A percentile compares a stretch with the other conserved stretches of the same genome.
Evolutionary conservation across 2,113 vertebrate genomes (phyloP).

Genomic region (Pyxicephalus adspersus): DNA sequence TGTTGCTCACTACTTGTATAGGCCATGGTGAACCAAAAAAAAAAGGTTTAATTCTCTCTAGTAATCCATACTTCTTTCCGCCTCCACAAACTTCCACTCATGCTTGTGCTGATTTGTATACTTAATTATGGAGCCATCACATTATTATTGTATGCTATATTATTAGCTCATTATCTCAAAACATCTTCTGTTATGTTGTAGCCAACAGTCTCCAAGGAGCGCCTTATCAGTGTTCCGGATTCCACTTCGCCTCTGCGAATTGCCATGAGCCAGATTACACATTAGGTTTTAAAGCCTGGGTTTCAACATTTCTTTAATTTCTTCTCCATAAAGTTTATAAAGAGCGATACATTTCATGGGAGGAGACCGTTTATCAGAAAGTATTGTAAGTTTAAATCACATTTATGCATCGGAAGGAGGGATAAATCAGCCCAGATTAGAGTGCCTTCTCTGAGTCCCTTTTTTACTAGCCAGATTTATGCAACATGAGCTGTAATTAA

Average conservation of each 20-base stretch:
- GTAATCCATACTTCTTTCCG: background rate
- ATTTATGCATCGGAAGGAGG: constrained; percentile 13
- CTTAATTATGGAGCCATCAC: constrained; percentile 24
- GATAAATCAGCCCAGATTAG: constrained; percentile 37
- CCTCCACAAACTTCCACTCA: background rate
- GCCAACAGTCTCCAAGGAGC: background rate
- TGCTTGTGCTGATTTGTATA: background rate
- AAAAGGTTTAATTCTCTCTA: too few species aligned
- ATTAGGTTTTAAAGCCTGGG: background rate
- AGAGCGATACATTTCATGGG: constrained; percentile 5
- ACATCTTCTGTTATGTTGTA: background rate
- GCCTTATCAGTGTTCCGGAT: background rate
- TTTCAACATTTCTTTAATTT: constrained; percentile 30
- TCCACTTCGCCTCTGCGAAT: background rate
- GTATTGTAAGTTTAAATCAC: constrained; percentile 18
- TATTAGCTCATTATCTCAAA: constrained; percentile 28
- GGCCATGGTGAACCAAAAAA: too few species aligned
- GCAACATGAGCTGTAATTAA: constrained; percentile 25
- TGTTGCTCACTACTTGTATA: too few species aligned
- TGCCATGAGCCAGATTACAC: background rate
- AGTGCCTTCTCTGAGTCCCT: background rate
- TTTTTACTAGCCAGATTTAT: constrained; percentile 34
- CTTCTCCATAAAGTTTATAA: constrained; percentile 5
- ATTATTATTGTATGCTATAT: constrained; percentile 9
- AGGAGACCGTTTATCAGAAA: constrained; percentile 12